Conservation (phyloP, 2,797 vertebrate species). For the Lerista edwardsae region DNA sequence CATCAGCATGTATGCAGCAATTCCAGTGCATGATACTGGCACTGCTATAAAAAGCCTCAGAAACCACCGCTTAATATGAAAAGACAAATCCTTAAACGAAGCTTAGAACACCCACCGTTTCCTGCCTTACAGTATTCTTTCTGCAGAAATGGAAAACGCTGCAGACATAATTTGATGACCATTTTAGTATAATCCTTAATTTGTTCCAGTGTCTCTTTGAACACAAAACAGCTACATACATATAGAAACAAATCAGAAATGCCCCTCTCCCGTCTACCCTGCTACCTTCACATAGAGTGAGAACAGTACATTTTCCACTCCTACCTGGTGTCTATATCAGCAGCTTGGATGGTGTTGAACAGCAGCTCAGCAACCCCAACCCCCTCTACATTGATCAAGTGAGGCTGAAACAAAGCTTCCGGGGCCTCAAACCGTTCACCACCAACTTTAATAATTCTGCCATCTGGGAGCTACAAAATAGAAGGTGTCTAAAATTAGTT, state of each 20-base stretch:
- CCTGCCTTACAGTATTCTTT: background rate
- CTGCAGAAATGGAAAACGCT: background rate
- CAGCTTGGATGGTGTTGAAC: slow-evolving; percentile 98
- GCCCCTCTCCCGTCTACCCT: background rate
- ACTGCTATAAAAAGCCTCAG: background rate
- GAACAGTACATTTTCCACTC: background rate
- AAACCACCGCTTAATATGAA: background rate
- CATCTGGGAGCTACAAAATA: slow-evolving; percentile 90
- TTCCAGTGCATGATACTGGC: background rate
- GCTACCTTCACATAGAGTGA: background rate
- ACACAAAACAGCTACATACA: no score
- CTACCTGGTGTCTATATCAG: slow-evolving; percentile 98
- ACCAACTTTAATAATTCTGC: slow-evolving; percentile 97
- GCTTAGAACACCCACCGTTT: background rate
- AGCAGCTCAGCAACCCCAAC: slow-evolving; percentile 97
- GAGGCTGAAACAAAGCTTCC: slow-evolving; percentile 97
- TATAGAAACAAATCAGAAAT: background rate
- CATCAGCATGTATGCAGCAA: background rate
- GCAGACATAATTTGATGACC: background rate
- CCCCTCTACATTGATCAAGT: slow-evolving; percentile 98
- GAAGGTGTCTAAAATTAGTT: slow-evolving; percentile 30
- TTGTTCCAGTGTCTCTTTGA: background rate
- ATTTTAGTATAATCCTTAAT: background rate
- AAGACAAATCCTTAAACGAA: background rate
- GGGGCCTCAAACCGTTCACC: slow-evolving; percentile 97